These are phyloP conservation scores for Tillus elongatus DNA, from an alignment of 2,888 invertebrate genomes.

Conservation along the genomic window DNA sequence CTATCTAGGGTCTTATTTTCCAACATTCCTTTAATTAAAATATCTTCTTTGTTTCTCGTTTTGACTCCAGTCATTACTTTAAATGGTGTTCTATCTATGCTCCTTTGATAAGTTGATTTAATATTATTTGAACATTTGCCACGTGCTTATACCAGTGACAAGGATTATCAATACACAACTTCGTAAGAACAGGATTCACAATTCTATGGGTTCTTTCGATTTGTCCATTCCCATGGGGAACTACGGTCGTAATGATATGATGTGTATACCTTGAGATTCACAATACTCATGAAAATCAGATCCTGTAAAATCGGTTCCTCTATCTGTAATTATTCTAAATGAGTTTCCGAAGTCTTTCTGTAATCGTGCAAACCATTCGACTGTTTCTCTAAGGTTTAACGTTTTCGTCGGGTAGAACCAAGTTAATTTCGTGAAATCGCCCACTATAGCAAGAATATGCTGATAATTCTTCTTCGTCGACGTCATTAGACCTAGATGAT, in stretches of 20 bases:
- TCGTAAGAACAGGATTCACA: conserved; percentile 28
- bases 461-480: too few species aligned
- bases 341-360: conserved; percentile 35
- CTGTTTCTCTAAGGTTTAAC: conserved; percentile 24
- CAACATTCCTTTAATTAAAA: conserved; percentile 17
- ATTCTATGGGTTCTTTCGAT: conserved; percentile 28
- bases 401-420: too few species aligned
- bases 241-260: conserved; percentile 26
- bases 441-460: too few species aligned
- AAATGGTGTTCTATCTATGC: conserved; percentile 23
- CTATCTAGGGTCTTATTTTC: conserved; percentile 14
- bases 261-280: conserved; percentile 29
- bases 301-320: conserved; percentile 34
- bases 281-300: conserved; percentile 32
- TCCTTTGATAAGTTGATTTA: conserved; percentile 20
- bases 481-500: conserved; percentile 24
- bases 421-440: too few species aligned
- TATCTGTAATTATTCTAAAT: conserved; percentile 29
- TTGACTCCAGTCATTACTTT: conserved; percentile 23
- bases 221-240: too few species aligned
- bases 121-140: too few species aligned
- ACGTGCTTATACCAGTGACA: too few species aligned
- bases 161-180: too few species aligned
- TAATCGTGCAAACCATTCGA: conserved; percentile 18
- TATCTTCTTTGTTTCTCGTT: conserved; percentile 23